Base-by-base conservation (phyloP, 1,140 invertebrate genomes). In the Pachyrhynchus sulphureomaculatus region DNA sequence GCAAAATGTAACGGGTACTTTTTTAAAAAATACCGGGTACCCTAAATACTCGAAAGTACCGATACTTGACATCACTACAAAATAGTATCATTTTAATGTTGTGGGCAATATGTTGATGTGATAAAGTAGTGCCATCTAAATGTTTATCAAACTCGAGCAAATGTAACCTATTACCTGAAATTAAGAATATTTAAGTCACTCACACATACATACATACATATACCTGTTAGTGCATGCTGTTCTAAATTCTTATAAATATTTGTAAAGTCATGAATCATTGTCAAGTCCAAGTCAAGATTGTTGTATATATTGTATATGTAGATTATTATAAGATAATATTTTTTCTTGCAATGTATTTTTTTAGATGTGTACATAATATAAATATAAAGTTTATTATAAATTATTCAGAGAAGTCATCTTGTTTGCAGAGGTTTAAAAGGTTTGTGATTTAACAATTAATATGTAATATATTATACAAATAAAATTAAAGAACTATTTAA, bases 301-400 rank as follows among this genome's bases (percentile, higher is more conserved):
- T 62, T 75, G 73, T 75, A 73, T 70, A 73, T 75, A 75, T 58
- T 75, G 73, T 75, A 75, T 68, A 72, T 73, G 66, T 72, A 72
- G 69, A 72, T 69, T 67, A 68, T 41, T 67, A 69, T 71, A 72
- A 68, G 65, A 68, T 74, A 69, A 71, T 70, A 72, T 74, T 72
- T 75, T 74, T 67, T 71, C 72, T 71, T 74, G 70, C 64, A 71
- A 73, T 73, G 72, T 75, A 75, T 75, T 73, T 75, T 75, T 75
- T 74, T 74, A 74, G 71, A 72, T 73, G 66, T 73, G 69, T 75
- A 72, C 12, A 53, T 53, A 53, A 18, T 32, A 49, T 49, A 53
- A 37, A 26, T 52, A 37, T 37, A 52, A 37, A 37, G 33, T 20
- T 52, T 52, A 52, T 52, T 52, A 37, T 52, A 36, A 52, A 52